Conservation (phyloP, 2,797 vertebrate species). For the Eospalax fontanierii region DNA sequence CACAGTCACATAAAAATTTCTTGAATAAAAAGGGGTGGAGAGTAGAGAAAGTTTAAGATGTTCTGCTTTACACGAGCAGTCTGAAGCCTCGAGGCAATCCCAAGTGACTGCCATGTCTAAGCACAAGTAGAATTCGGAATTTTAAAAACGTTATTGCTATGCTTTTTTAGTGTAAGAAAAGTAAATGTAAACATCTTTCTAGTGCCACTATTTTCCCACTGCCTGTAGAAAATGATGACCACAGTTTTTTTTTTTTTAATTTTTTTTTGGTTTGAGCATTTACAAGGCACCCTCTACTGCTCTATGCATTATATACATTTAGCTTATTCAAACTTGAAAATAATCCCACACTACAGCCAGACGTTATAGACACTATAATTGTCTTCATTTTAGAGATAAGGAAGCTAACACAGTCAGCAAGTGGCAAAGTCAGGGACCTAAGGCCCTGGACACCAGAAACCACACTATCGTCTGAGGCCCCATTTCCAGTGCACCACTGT, state of each 20-base stretch:
- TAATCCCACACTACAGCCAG: neutral
- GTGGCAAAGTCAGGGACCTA: neutral
- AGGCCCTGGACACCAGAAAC: neutral
- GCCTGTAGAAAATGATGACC: neutral
- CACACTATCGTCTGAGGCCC: neutral
- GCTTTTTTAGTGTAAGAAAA: constrained; percentile 34
- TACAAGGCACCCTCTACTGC: neutral
- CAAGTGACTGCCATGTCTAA: neutral
- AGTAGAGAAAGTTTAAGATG: neutral
- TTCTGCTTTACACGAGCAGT: neutral
- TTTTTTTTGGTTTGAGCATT: constrained; percentile 6
- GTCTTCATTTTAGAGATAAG: neutral
- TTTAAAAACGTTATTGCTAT: neutral
- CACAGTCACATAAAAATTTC: neutral
- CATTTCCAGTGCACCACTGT: neutral
- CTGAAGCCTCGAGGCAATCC: neutral
- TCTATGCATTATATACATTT: neutral
- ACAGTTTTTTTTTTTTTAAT: neutral
- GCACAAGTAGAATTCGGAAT: neutral
- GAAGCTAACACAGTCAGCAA: neutral
- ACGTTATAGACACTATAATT: neutral
- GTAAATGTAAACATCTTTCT: neutral
- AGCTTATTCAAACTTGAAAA: constrained; percentile 31
- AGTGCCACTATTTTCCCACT: neutral
- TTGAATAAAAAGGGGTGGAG: neutral